A percentile compares a stretch with the other conserved stretches of the same genome.
Conservation (phyloP, 2,797 vertebrate genomes). For the Enteromius unitaeniatus region DNA sequence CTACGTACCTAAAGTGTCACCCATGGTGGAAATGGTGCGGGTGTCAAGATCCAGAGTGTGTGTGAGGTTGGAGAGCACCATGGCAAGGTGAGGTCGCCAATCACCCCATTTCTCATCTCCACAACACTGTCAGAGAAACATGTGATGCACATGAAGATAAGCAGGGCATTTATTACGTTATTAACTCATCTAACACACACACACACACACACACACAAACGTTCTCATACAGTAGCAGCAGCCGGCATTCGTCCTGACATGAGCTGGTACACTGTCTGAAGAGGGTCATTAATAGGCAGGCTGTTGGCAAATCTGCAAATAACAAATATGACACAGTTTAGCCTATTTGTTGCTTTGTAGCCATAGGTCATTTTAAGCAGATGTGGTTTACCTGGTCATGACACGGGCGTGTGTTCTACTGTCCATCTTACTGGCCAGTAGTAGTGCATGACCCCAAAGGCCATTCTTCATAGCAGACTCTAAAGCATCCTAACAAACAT, state of each 20-base stretch:
- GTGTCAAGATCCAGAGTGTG: constrained; percentile 89
- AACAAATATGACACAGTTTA: constrained; percentile 10
- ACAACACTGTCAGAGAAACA: constrained; percentile 83
- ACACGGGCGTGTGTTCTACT: constrained; percentile 94
- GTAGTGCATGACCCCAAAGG: constrained; percentile 95
- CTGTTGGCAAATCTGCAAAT: constrained; percentile 93
- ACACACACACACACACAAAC: constrained; percentile 9
- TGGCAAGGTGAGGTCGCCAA: constrained; percentile 96
- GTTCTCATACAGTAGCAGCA: constrained; percentile 87
- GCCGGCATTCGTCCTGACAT: constrained; percentile 99
- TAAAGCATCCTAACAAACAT: constrained; percentile 85
- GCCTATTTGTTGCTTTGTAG: not conserved
- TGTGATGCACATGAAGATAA: not conserved
- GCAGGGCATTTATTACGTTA: not conserved
- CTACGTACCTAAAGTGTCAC: constrained; percentile 90
- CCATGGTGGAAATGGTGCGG: constrained; percentile 94
- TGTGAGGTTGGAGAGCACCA: constrained; percentile 96
- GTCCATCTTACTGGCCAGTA: constrained; percentile 98
- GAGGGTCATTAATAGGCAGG: constrained; percentile 97
- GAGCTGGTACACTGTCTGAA: constrained; percentile 98
- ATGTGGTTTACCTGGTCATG: constrained; percentile 90
- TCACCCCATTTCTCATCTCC: constrained; percentile 99
- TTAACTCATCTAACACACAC: not conserved
- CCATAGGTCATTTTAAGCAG: not conserved
- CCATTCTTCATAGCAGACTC: constrained; percentile 98